Evolutionary conservation across 92 coral and sea anemone species (phyloP).

Genomic region (Pocillopora meandrina): DNA sequence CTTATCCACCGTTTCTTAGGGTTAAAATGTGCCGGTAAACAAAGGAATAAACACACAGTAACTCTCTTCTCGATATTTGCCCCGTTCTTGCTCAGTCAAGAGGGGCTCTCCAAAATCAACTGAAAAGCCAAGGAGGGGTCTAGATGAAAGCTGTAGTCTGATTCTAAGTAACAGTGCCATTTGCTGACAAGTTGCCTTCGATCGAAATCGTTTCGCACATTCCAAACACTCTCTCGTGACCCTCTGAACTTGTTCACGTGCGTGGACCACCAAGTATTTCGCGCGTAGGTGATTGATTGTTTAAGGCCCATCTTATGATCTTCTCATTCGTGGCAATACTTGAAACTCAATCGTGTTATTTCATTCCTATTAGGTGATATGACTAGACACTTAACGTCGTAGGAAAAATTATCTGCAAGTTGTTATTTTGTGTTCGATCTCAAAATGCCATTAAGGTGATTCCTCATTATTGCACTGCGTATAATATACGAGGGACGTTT

Average conservation of each 20-base stretch:
- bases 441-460: constrained; percentile 21
- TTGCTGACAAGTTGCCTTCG: constrained; percentile 40
- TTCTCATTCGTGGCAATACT: constrained; percentile 47
- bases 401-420: constrained; percentile 31
- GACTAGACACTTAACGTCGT: constrained; percentile 45
- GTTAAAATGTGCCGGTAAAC: constrained; percentile 42
- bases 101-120: constrained; percentile 53
- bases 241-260: constrained; percentile 33
- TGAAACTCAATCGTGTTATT: neutral
- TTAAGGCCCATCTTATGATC: constrained; percentile 65
- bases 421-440: constrained; percentile 51
- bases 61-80: constrained; percentile 51
- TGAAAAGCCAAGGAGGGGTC: constrained; percentile 53
- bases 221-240: neutral
- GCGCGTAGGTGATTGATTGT: constrained; percentile 54
- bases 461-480: no score
- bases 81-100: constrained; percentile 47
- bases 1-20: no score
- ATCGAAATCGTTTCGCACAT: constrained; percentile 5
- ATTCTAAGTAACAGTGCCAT: constrained; percentile 57
- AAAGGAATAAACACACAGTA: constrained; percentile 55
- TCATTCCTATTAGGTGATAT: no score
- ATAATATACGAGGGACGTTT: no score
- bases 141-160: constrained; percentile 29
- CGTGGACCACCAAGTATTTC: constrained; percentile 45